Percentiles rank a stretch among this genome's conserved stretches.
Evolutionary conservation across 2,113 vertebrate genomes (phyloP).

Genomic region (Regulus satrapa): DNA sequence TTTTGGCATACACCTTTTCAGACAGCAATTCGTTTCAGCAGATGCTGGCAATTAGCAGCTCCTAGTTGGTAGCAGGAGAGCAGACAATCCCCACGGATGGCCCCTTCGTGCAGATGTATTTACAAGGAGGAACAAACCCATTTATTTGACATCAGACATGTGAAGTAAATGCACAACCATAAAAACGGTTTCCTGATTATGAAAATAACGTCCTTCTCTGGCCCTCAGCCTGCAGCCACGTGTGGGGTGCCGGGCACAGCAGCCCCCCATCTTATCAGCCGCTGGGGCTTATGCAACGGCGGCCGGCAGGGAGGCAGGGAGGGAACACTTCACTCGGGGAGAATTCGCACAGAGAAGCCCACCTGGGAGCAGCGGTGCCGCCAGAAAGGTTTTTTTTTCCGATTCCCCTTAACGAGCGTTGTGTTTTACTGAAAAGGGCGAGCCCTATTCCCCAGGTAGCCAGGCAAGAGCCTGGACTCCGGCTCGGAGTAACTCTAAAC

Average conservation of each 20-base stretch:
- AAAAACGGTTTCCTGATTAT: not conserved
- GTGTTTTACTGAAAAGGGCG: not conserved
- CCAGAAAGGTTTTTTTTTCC: not conserved
- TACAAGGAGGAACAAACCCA: not conserved
- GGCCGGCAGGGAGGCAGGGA: not conserved
- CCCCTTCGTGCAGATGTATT: not conserved
- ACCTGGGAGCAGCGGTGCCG: not conserved
- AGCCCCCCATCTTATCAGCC: not conserved
- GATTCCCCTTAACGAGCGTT: not conserved
- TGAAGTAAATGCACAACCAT: accelerated
- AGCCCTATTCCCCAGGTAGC: not conserved
- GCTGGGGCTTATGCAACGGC: conserved; percentile 61
- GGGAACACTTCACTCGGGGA: not conserved
- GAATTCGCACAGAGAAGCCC: not conserved
- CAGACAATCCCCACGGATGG: not conserved
- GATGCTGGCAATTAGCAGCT: not conserved
- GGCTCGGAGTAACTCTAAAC: not conserved
- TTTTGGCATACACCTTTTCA: not conserved
- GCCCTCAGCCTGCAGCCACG: not conserved
- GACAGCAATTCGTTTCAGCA: not conserved
- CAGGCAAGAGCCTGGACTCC: not conserved
- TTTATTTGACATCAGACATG: accelerated
- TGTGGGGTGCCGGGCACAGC: not conserved
- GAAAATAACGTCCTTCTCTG: not conserved
- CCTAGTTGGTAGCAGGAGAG: not conserved